Evolutionary conservation across 1,140 invertebrate species (phyloP).

Genomic region (Bicyclus anynana): DNA sequence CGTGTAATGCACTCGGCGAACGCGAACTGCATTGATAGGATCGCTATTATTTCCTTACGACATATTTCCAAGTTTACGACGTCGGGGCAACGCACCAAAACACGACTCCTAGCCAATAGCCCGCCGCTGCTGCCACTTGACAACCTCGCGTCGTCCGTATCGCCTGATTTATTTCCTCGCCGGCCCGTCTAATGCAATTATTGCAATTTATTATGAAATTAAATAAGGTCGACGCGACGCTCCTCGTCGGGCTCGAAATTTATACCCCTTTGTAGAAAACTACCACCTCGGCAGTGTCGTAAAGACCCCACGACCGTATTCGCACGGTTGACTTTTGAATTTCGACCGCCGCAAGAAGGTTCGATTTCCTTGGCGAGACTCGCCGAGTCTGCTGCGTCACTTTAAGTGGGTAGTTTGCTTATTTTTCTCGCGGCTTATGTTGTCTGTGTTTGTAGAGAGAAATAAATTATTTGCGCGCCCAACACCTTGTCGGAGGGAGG

Average conservation of each 20-base stretch:
- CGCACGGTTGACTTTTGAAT: constrained; percentile 55
- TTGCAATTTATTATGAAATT: constrained; percentile 76
- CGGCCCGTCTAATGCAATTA: constrained; percentile 67
- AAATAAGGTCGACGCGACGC: constrained; percentile 66
- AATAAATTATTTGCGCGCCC: constrained; percentile 72
- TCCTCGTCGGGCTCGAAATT: constrained; percentile 51
- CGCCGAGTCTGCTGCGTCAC: constrained; percentile 27
- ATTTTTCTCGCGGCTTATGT: constrained; percentile 71
- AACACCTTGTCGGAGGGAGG: constrained; percentile 58
- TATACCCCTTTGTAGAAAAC: constrained; percentile 66
- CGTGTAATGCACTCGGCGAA: constrained; percentile 39
- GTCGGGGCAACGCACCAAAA: constrained; percentile 39
- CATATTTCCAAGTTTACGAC: constrained; percentile 38
- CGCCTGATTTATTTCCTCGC: constrained; percentile 60
- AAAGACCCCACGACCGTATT: constrained; percentile 36
- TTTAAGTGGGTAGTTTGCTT: constrained; percentile 72
- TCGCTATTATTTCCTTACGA: constrained; percentile 41
- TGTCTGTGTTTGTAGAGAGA: constrained; percentile 61
- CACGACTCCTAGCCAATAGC: constrained; percentile 35
- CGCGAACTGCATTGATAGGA: constrained; percentile 40
- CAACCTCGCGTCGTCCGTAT: constrained; percentile 37
- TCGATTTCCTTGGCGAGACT: constrained; percentile 30
- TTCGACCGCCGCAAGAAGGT: constrained; percentile 40
- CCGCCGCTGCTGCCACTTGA: constrained; percentile 39
- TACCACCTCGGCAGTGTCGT: constrained; percentile 34